Evolutionary conservation across 2,797 vertebrate species (phyloP).

Genomic region (Gobio occitaniae): DNA sequence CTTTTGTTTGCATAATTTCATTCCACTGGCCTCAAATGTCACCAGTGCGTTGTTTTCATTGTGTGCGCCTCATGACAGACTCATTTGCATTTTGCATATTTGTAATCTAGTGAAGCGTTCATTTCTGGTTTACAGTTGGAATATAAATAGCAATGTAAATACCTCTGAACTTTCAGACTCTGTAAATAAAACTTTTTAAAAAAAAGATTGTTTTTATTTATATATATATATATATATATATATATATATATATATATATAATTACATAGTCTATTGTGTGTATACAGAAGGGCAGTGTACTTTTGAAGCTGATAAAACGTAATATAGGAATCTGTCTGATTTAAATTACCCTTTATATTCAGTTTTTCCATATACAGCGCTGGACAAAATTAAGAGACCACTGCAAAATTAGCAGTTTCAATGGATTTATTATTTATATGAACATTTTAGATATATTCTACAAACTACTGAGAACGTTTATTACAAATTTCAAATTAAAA

Average conservation of each 20-base stretch:
- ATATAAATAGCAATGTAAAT: slow-evolving; percentile 78
- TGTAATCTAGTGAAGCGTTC: background rate
- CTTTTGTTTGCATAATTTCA: slow-evolving; percentile 22
- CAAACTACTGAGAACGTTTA: too few relatives aligned
- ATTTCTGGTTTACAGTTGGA: slow-evolving; percentile 41
- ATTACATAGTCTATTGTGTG: background rate
- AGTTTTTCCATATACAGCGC: background rate
- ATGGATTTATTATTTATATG: too few relatives aligned
- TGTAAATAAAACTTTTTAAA: slow-evolving; percentile 78
- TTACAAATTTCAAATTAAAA: too few relatives aligned
- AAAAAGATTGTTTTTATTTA: background rate
- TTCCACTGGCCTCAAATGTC: slow-evolving; percentile 19
- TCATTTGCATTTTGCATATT: slow-evolving; percentile 14
- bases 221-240: too few relatives aligned
- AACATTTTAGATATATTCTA: too few relatives aligned
- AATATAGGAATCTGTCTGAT: background rate
- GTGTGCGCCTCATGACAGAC: background rate
- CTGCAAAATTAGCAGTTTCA: too few relatives aligned
- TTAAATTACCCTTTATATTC: background rate
- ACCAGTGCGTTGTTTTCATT: background rate
- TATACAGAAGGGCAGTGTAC: background rate
- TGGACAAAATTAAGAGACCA: too few relatives aligned
- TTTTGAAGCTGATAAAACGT: background rate
- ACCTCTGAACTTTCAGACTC: slow-evolving; percentile 51
- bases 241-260: too few relatives aligned